A percentile compares a stretch with the other conserved stretches of the same genome.
Evolutionary conservation across 2,797 vertebrate genomes (phyloP).

Genomic region (Rhincodon typus): DNA sequence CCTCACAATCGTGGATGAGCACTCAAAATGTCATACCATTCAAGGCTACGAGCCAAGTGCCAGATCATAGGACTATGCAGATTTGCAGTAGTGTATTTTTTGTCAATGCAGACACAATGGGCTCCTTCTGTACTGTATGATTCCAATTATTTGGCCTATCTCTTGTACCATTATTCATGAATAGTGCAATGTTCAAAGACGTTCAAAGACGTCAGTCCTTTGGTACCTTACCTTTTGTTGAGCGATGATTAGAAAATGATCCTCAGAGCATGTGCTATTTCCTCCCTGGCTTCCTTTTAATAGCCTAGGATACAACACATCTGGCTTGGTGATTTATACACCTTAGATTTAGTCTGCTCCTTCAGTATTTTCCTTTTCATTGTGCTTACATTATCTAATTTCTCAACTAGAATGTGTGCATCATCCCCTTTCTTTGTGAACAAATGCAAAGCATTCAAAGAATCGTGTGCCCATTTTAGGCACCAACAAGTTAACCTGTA

Average conservation of each 20-base stretch:
- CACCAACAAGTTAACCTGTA: not conserved
- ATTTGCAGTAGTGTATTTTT: no score
- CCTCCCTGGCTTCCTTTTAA: not conserved
- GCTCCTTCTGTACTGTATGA: no score
- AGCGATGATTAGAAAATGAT: not conserved
- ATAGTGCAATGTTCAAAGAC: no score
- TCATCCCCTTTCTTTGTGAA: not conserved
- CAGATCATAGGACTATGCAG: no score
- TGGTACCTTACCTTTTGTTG: no score
- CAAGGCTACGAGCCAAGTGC: no score
- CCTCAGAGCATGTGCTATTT: not conserved
- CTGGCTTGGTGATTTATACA: not conserved
- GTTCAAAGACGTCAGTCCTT: no score
- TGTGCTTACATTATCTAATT: not conserved
- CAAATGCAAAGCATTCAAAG: not conserved
- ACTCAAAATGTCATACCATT: no score
- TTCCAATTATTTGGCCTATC: no score
- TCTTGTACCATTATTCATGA: no score
- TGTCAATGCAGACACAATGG: no score
- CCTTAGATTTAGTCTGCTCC: not conserved
- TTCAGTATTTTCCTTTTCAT: not conserved
- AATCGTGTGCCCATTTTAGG: not conserved
- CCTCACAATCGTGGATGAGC: no score
- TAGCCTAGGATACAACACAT: not conserved
- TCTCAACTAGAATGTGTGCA: not conserved